Evolutionary conservation across 2,797 vertebrate genomes (phyloP).

Genomic region (Graptemys geographica): DNA sequence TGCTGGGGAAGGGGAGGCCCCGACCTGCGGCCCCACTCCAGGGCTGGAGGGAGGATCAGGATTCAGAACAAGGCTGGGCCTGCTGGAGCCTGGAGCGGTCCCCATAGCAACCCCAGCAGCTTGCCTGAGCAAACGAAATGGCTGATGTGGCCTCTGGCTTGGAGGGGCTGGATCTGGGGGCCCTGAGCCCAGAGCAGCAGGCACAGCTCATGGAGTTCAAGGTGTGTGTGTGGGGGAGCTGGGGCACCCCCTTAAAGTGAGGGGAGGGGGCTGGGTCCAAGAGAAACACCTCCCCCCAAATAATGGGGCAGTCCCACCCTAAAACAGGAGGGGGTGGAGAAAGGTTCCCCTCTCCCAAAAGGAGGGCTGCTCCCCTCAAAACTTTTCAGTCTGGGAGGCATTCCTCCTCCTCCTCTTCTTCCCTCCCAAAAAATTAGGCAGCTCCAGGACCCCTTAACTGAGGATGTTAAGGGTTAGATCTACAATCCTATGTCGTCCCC

Average conservation of each 20-base stretch:
- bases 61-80: neutral
- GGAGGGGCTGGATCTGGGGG: neutral
- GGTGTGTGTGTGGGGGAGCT: constrained; percentile 44
- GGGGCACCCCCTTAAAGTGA: neutral
- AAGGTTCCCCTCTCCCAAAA: neutral
- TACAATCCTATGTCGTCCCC: neutral
- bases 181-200: constrained; percentile 43
- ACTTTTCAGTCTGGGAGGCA: neutral
- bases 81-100: constrained; percentile 1
- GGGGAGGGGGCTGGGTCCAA: neutral
- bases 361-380: neutral
- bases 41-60: neutral
- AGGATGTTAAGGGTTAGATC: neutral
- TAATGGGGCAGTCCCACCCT: neutral
- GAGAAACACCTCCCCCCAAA: neutral
- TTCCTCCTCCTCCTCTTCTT: neutral
- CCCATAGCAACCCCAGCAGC: neutral
- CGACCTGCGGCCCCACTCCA: neutral
- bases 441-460: neutral
- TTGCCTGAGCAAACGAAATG: constrained; percentile 54
- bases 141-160: neutral
- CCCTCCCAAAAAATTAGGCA: neutral
- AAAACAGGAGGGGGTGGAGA: neutral
- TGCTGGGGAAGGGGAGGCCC: neutral
- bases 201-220: constrained; percentile 58